Conservation (phyloP, 2,797 vertebrate species). For the Clarias pachynema region DNA sequence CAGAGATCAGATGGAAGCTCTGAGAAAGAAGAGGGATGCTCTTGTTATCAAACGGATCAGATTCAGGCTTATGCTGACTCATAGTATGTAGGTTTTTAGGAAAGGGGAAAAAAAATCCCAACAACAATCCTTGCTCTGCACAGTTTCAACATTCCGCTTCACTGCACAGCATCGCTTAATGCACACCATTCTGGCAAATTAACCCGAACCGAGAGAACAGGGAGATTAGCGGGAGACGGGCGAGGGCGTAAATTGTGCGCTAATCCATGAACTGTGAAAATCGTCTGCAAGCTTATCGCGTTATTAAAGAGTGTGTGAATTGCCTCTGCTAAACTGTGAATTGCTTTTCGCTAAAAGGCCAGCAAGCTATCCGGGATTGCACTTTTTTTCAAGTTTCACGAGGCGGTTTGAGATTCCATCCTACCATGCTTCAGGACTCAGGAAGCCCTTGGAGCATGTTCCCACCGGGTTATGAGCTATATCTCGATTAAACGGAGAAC, state of each 20-base stretch:
- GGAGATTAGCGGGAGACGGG: constrained; percentile 12
- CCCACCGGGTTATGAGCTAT: not conserved
- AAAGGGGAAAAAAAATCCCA: not conserved
- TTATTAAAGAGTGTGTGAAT: constrained; percentile 26
- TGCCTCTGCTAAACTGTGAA: constrained; percentile 2
- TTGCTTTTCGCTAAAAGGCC: not conserved
- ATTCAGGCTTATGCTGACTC: not conserved
- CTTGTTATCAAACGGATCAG: not conserved
- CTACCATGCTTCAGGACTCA: not conserved
- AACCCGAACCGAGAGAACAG: constrained; percentile 27
- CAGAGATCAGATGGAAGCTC: not conserved
- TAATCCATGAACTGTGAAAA: constrained; percentile 26
- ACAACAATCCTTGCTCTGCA: not conserved
- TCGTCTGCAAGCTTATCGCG: constrained; percentile 5
- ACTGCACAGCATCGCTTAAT: not conserved
- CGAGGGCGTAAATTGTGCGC: not conserved
- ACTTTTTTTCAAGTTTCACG: not conserved
- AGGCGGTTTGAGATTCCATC: not conserved
- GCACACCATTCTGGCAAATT: constrained; percentile 7
- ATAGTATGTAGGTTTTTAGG: not conserved
- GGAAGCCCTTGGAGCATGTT: not conserved
- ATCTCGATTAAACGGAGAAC: not conserved
- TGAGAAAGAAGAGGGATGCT: not conserved
- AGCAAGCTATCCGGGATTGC: not conserved
- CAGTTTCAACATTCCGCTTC: not conserved